Base-by-base conservation (phyloP, 2,888 invertebrate genomes). In the Zonitis immaculata region DNA sequence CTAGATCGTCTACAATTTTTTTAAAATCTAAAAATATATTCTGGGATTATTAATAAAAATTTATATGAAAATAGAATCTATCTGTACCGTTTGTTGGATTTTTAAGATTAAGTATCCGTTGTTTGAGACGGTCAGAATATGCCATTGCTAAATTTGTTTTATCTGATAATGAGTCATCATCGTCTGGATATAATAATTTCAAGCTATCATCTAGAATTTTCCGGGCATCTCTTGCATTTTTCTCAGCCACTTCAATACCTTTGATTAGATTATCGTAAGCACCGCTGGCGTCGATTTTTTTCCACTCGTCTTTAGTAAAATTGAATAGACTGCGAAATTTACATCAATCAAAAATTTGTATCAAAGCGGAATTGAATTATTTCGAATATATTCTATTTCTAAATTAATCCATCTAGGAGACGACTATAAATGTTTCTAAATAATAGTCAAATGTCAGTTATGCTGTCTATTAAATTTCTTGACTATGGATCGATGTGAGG, bases 191-290 rank as follows among this genome's bases (percentile, higher is more conserved):
- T 11, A 56, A 18, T 9, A 28, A 28, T 12, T 52, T 32, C n/a
- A 52, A 26, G 5, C 32, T 30, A n/a, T 56, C 35, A 59, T 78
- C 73, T 2, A 72, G 78, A 63, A 58, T 72, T 20, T 61, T 46
- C 35, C 61, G 55, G 3, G 89, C 88, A 57, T 85, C 83, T 39
- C 75, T 73, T 0, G 85, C 82, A 65, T 85, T 83, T 27, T 81
- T 77, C 61, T 77, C 80, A 0, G 89, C 89, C 35, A 82, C 82
- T 8, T 79, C 73, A 48, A 94, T 82, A 16, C 87, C 86, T 49
- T 84, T 82, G 0, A 87, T 82, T 1, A 95, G 90, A 49, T 87
- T 85, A 54, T 87, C 84, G 61, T 91, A 86, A 1, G 83, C 83
- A 55, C 80, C 79, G 49, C 83, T 83, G 0, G 85, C 86, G 66